Evolutionary conservation across 2,113 vertebrate genomes (phyloP), one percentile per base, ranked within the genome.

Genomic region (Crotalus tigris): DNA sequence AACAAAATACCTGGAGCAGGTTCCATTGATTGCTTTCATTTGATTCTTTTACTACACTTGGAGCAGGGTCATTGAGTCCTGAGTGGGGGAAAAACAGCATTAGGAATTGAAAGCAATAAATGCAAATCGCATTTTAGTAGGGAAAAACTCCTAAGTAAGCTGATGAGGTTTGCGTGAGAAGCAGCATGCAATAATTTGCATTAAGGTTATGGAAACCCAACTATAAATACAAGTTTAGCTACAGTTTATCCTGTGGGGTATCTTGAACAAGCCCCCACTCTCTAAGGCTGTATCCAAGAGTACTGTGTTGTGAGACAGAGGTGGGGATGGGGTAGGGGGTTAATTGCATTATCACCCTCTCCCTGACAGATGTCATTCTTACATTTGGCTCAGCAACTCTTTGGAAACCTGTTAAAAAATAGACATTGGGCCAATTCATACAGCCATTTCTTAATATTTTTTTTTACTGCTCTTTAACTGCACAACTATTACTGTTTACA

Each of bases 51-150:
- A 95, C 97, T 94, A 97, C 95, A 94, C 58, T 91, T 88, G 98
- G 96, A 39, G 97, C 96, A 2, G 98, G 96, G 94, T 99, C 98
- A 87, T 96, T 95, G 85, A 99, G 97, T 87, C 98, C 99, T 99
- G 96, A 93, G 93, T 92, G 39, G 86, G 44, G 87, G 85, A 95
- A 44, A 97, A 26, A 26, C 91, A 91, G 9, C 39, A 29, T 59
- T 0, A 24, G 24, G 57, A 87, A 39, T 92, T 39, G 12, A 17
- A n/a, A 94, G 24, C n/a, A 91, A 51, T 46, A 93, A 1, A 85
- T 3, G 17, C 15, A 51, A 33, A 54, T 87, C 64, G 85, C 33
- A 24, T 24, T 17, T 85, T 29, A 61, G 21, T 53, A 88, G 49
- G 49, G 3, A 33, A 64, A 92, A 61, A 23, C n/a, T 11, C 1